Evolutionary conservation across 2,797 vertebrate species (phyloP), one percentile per base, ranked within the genome.

Genomic region (Sciurus carolinensis): DNA sequence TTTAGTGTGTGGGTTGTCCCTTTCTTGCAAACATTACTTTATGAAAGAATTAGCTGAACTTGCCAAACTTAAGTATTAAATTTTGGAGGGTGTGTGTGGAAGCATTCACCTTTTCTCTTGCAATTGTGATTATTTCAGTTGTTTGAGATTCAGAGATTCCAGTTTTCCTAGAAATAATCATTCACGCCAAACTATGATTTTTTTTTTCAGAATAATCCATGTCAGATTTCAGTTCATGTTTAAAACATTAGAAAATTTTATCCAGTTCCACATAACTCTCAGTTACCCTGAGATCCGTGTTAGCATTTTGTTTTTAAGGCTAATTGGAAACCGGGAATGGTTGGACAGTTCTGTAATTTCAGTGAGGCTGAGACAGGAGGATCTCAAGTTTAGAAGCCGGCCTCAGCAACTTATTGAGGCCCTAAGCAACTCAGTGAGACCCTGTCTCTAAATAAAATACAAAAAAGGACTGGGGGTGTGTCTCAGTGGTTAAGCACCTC

Each of bases 31-130:
- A 92, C 13, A 22, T 52, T 92, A 91, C 52, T 83, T 90, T 80
- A 13, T 87, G 92, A 80, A 87, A 94, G 59, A 79, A 95, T 89
- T 39, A 83, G 77, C 71, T 89, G 6, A 72, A 24, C 75, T 95
- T 88, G 59, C 47, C 30, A 89, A 81, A 89, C 59, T 92, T 92
- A 66, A 82, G 47, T 80, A 33, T n/a, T 22, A 66, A 85, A 26
- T 69, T 93, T 95, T 90, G 79, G 66, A 72, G 28, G 1, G 18
- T 47, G n/a, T 66, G 57, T 80, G 30, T 69, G 28, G 18, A 93
- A 91, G 47, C 69, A 20, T 76, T 95, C 73, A 42, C 11, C 33
- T 66, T 92, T 72, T 50, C 44, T 66, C 42, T 71, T 71, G 30
- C 3, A 22, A 14, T 88, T 90, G 69, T 47, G 85, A 64, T 91